phyloP scores from a whole-genome alignment of 2,113 vertebrate species.

The Ophiodon elongatus region DNA sequence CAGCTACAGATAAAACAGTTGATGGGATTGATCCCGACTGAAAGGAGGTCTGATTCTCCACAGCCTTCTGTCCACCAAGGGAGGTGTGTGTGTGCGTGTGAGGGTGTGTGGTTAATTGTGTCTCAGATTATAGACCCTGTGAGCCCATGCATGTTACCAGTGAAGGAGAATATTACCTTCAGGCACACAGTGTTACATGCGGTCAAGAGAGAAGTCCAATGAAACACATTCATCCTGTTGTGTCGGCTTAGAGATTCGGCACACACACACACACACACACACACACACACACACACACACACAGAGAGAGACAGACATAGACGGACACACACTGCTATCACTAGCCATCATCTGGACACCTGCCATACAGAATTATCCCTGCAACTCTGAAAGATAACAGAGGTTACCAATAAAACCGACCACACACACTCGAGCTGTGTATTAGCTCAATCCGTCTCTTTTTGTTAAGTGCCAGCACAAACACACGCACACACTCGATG shows the following conservation, averaged over 20 bases:
- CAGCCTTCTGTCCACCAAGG: background rate
- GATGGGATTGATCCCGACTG: conserved; percentile 49
- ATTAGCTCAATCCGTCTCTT: conserved; percentile 33
- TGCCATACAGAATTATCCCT: conserved; percentile 66
- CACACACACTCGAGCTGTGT: conserved; percentile 11
- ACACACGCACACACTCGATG: conserved; percentile 9
- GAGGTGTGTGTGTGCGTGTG: background rate
- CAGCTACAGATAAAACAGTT: conserved; percentile 48
- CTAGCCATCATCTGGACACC: conserved; percentile 67
- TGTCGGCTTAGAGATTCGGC: conserved; percentile 31
- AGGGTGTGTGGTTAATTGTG: conserved; percentile 3
- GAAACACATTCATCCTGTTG: conserved; percentile 57
- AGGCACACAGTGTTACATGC: conserved; percentile 28
- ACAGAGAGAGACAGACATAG: conserved; percentile 21
- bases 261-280: conserved; percentile 12
- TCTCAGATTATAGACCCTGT: background rate
- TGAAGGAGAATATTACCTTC: conserved; percentile 52
- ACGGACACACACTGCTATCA: conserved; percentile 46
- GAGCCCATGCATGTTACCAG: conserved; percentile 17
- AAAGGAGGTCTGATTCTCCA: conserved; percentile 33
- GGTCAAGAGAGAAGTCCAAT: conserved; percentile 58
- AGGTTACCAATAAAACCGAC: conserved; percentile 53
- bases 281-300: conserved; percentile 27
- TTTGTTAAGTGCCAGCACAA: conserved; percentile 29
- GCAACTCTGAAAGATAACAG: conserved; percentile 67